phyloP scores from a whole-genome alignment of 2,113 vertebrate genomes.

The Delphinapterus leucas region DNA sequence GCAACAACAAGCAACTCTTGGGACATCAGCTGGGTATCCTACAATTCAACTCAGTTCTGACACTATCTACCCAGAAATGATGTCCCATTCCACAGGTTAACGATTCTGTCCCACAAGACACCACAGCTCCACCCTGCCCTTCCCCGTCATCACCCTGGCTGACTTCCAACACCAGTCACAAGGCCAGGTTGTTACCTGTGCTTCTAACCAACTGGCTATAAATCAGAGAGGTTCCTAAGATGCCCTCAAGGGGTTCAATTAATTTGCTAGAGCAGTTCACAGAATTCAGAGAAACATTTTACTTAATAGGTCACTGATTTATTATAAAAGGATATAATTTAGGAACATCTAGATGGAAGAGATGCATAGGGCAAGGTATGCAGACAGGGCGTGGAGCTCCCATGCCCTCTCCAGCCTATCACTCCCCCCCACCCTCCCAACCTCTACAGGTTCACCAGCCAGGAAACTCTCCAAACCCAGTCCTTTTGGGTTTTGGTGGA shows the following conservation, averaged over 20 bases:
- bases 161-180: background rate
- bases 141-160: background rate
- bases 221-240: background rate
- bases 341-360: background rate
- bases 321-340: background rate
- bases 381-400: background rate
- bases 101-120: background rate
- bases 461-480: background rate
- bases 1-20: background rate
- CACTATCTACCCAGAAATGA: background rate
- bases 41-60: background rate
- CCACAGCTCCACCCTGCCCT: background rate
- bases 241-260: background rate
- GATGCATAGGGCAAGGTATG: background rate
- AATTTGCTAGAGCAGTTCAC: background rate
- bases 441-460: background rate
- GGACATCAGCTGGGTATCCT: background rate
- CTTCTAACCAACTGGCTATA: background rate
- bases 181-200: background rate
- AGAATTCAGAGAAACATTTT: background rate
- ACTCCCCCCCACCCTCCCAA: background rate
- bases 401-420: background rate
- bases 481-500: background rate
- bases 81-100: background rate
- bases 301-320: background rate